Base-by-base conservation (phyloP, 2,113 vertebrate genomes). In the Brachypodius melanocephalos region DNA sequence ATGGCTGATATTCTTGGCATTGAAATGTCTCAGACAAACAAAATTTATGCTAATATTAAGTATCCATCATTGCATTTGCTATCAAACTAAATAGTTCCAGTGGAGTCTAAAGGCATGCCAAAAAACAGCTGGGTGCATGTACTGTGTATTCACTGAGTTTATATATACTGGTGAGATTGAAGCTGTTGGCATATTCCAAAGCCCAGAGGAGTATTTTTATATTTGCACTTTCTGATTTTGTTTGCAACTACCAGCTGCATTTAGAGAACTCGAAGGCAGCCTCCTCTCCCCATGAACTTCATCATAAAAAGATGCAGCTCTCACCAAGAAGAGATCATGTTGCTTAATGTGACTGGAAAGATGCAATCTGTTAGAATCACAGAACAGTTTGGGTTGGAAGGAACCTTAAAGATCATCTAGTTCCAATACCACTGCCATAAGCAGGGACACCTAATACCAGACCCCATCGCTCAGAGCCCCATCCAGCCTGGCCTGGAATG, bases 11-110 rank as follows among this genome's bases (percentile, higher is more conserved):
- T 85, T 96, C 63, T 76, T 89, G 88, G 71, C 85, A 88, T 16
- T 74, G 57, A 73, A 91, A 85, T 14, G 31, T 63, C 78, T 73
- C 46, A 2, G 6, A 88, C 51, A 94, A 91, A 48, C 59, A 93
- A 68, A 88, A 77, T 55, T 80, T 85, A 91, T 55, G 62, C 58
- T 85, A 88, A 92, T 90, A 69, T 21, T 67, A 92, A 92, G 38
- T 69, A 85, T 79, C 84, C 40, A 14, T 85, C 65, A 86, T 14
- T 94, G 79, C 42, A 74, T 92, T 78, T 71, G 51, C 58, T 94
- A 88, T 93, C 85, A 86, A 94, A 89, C 55, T 73, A 85, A 96
- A 96, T 40, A 90, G 62, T 71, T 95, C 55, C 82, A 74, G 65
- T 68, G 58, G 52, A 91, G 57, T 75, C 28, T 58, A 86, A 93